Conservation (phyloP, 2,113 vertebrate species). For the Rhagologus leucostigma region DNA sequence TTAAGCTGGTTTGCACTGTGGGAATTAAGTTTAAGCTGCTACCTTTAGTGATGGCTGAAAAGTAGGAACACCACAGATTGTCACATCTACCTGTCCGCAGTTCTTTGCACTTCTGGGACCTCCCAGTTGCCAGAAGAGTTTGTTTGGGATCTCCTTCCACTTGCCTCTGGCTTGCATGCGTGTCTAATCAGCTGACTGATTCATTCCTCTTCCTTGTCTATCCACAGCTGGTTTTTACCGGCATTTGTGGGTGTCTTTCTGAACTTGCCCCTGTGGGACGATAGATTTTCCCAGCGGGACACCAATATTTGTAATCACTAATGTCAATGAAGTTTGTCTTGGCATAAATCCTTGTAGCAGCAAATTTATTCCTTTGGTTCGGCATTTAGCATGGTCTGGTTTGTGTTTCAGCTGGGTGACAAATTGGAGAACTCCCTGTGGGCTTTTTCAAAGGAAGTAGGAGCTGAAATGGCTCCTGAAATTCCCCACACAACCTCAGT, state of each 20-base stretch:
- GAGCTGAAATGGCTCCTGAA: not conserved
- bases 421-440: not conserved
- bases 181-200: not conserved
- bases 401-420: slow-evolving; percentile 8
- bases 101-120: not conserved
- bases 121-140: not conserved
- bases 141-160: not conserved
- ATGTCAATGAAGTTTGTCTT: not conserved
- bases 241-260: not conserved
- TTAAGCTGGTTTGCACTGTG: not conserved
- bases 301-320: not conserved
- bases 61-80: not conserved
- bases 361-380: not conserved
- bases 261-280: not conserved
- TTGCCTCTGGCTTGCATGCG: not conserved
- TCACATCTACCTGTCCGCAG: not conserved
- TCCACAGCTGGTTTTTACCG: not conserved
- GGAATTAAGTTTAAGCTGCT: not conserved
- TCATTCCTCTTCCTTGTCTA: not conserved
- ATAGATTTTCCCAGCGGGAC: not conserved
- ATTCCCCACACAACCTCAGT: not conserved
- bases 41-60: not conserved
- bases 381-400: not conserved
- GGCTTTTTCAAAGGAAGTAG: not conserved
- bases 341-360: not conserved